These are phyloP conservation scores for Sceloporus tristichus DNA, from an alignment of 2,113 vertebrate genomes.

Conservation along the genomic window DNA sequence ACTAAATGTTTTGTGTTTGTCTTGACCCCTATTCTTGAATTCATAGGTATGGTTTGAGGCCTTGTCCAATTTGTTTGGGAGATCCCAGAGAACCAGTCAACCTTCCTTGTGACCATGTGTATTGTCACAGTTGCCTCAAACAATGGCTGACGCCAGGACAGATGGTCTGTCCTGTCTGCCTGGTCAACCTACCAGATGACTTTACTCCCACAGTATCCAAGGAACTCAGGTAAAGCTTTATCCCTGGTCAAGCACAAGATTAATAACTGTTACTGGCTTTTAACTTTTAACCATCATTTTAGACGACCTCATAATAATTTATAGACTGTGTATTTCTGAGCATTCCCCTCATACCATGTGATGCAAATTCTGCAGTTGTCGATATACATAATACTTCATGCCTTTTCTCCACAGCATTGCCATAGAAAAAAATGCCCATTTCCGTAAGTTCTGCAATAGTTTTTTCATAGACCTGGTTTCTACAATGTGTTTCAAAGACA, in stretches of 20 bases:
- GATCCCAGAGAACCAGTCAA: slow-evolving; percentile 83
- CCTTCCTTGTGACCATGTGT: slow-evolving; percentile 87
- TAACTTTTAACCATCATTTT: background rate
- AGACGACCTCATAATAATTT: background rate
- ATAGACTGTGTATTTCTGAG: background rate
- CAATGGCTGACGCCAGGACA: slow-evolving; percentile 79
- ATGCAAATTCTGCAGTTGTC: background rate
- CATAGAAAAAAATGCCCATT: slow-evolving; percentile 76
- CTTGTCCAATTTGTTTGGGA: slow-evolving; percentile 83
- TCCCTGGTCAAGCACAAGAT: background rate
- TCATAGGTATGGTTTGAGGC: slow-evolving; percentile 77
- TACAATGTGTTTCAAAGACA: slow-evolving; percentile 93
- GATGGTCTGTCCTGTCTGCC: slow-evolving; percentile 86
- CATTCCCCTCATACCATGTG: accelerated
- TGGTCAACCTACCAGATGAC: slow-evolving; percentile 57
- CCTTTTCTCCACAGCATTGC: slow-evolving; percentile 65
- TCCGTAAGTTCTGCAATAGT: slow-evolving; percentile 88
- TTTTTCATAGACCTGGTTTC: slow-evolving; percentile 95
- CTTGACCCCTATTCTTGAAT: background rate
- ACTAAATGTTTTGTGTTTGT: background rate
- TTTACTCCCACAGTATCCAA: slow-evolving; percentile 74
- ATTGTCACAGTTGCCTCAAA: slow-evolving; percentile 84
- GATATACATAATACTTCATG: background rate
- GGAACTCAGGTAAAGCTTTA: slow-evolving; percentile 77
- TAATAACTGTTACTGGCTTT: background rate